Base-by-base conservation (phyloP, 37 sponge, comb jelly and placozoan genomes). In the Tethya wilhelma region DNA sequence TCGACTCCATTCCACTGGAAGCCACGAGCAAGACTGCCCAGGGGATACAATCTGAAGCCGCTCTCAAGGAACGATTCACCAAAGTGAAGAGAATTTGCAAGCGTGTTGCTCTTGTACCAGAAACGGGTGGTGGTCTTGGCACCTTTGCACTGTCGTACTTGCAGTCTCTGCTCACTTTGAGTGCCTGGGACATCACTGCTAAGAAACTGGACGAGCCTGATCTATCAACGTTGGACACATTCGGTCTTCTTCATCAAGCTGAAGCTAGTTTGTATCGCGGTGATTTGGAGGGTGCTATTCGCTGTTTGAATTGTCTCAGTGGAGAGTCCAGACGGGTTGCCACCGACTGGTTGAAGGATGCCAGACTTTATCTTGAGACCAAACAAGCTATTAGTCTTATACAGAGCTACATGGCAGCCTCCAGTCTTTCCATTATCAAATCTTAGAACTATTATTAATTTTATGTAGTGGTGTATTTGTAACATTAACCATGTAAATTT, bases 271-370 rank as follows among this genome's bases (percentile, higher is more conserved):
- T 96, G 44, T 12, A 46, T 0, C 57, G 43, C 0, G 93, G 93
- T 0, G 81, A 89, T 59, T 39, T 96, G 22, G 96, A 96, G 38
- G 66, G 64, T 44, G 90, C 90, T 40, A 81, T 83, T 3, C 60
- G 87, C 2, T 66, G 42, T 25, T 36, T 93, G 81, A 93, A 86
- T 44, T 84, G 79, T 64, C 79, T 96, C 36, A 41, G 45, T 42
- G 93, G 93, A 63, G 94, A 93, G 73, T 77, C 96, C 0, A 71
- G 74, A 49, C 39, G 84, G n/a, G 81, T 96, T 19, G 96, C 94
- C 17, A 67, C 41, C 36, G 96, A 96, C 63, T 96, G 96, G 96
- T 62, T 96, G 56, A 38, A n/a, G 2, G 91, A 96, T 65, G 90
- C 87, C 0, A 44, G 87, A 39, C 49, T 84, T 28, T 92, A 91